These are phyloP conservation scores for Drosophila bipectinata DNA, from an alignment of 1,140 invertebrate genomes.

Conservation along the genomic window DNA sequence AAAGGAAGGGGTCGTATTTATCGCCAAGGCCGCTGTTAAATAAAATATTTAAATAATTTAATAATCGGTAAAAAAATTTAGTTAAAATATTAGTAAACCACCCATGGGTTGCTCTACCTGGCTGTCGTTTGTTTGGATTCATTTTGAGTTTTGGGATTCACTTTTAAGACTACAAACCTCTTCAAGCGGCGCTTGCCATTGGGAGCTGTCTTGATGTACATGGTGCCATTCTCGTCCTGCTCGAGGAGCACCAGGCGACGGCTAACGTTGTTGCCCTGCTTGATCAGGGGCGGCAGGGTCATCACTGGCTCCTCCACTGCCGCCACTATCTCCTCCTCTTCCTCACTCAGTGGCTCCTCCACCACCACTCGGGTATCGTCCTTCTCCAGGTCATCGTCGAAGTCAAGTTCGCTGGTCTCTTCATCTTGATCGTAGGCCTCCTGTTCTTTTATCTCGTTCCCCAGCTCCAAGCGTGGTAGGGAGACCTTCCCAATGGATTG, in stretches of 20 bases:
- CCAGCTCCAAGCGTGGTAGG: conserved; percentile 30
- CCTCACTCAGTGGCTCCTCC: background rate
- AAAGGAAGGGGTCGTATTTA: conserved; percentile 88
- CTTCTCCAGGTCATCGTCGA: conserved; percentile 3
- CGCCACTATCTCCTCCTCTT: background rate
- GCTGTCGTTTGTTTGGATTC: conserved; percentile 48
- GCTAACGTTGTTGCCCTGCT: conserved; percentile 27
- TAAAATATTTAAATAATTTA: conserved; percentile 9
- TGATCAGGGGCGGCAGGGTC: conserved; percentile 14
- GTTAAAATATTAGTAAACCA: conserved; percentile 13
- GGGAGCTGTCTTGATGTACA: conserved; percentile 52
- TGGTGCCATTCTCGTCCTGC: conserved; percentile 41
- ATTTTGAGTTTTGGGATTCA: background rate
- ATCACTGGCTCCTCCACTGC: background rate
- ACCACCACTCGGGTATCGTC: background rate
- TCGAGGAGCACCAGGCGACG: conserved; percentile 45
- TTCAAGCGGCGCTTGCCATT: conserved; percentile 6
- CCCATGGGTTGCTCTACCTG: conserved; percentile 44
- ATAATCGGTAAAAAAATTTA: background rate
- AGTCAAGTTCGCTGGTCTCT: conserved; percentile 20
- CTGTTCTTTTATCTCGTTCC: background rate
- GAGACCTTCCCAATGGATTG: conserved; percentile 5
- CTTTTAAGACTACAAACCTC: conserved; percentile 50
- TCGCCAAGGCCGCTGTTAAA: conserved; percentile 79
- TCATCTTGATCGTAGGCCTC: conserved; percentile 15